These are phyloP conservation scores for Andrena camellia DNA, from an alignment of 2,888 invertebrate genomes.

Conservation along the genomic window DNA sequence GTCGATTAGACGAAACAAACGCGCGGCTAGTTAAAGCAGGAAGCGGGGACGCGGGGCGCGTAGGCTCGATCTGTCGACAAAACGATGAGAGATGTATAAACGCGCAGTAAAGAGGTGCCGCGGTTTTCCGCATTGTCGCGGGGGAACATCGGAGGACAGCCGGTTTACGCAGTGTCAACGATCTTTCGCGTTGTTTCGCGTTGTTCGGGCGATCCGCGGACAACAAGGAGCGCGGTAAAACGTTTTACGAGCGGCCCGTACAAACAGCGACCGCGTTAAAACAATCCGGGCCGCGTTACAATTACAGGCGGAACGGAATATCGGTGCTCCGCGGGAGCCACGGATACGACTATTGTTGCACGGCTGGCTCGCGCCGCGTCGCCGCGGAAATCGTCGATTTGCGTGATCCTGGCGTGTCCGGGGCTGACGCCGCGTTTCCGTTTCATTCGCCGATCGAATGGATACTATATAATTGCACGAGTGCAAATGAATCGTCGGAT, in stretches of 20 bases:
- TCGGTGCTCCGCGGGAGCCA: slow-evolving; percentile 45
- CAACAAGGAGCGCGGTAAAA: slow-evolving; percentile 64
- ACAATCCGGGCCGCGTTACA: slow-evolving; percentile 58
- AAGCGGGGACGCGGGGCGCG: too few relatives aligned
- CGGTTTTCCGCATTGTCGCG: slow-evolving; percentile 17
- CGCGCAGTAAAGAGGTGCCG: background rate
- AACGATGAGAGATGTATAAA: background rate
- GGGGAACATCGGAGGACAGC: slow-evolving; percentile 20
- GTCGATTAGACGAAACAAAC: background rate
- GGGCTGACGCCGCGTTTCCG: slow-evolving; percentile 6
- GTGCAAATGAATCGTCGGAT: background rate
- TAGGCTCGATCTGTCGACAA: background rate
- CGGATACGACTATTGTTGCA: slow-evolving; percentile 41
- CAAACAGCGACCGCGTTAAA: slow-evolving; percentile 57
- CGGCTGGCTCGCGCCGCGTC: background rate
- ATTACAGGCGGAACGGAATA: slow-evolving; percentile 54
- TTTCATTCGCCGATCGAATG: background rate
- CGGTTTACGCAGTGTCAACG: slow-evolving; percentile 63
- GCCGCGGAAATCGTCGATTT: slow-evolving; percentile 46
- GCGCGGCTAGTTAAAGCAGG: background rate
- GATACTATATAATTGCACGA: background rate
- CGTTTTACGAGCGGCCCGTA: slow-evolving; percentile 67
- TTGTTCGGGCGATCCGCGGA: slow-evolving; percentile 43
- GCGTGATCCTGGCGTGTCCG: slow-evolving; percentile 29
- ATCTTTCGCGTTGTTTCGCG: slow-evolving; percentile 53